Base-by-base conservation (phyloP, 2,797 vertebrate species). In the Cyclopterus lumpus region DNA sequence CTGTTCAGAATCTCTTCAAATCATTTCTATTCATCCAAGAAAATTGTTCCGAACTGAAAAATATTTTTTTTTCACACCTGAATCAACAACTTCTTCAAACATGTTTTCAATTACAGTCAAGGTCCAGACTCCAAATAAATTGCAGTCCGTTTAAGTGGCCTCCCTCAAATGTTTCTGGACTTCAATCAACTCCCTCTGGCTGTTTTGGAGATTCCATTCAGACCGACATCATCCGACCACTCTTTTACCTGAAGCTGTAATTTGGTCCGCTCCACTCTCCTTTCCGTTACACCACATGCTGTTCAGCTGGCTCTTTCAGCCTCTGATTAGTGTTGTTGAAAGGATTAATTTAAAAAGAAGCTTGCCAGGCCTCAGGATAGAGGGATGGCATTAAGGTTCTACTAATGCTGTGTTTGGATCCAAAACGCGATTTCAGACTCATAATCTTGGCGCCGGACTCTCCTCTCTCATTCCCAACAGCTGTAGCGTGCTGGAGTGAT, bases 311-410 rank as follows among this genome's bases (percentile, higher is more conserved):
- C 87, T 87, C 77, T 49, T 77, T 60, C 81, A 74, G 69, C 73
- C 69, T 77, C 84, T 82, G 87, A 91, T 90, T 86, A 90, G 85
- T 74, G 83, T 74, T 69, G 75, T 86, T 88, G 84, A 91, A 90
- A 88, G 78, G 85, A 86, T 89, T 91, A 77, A 82, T 86, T 87
- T 88, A 89, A 87, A 91, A 91, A 90, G 74, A 71, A 81, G 78
- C 81, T 87, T 69, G 64, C 67, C 74, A 80, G 84, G 86, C 89
- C 77, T 82, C 72, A 0, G 81, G 85, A 65, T 81, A 70, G 51
- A 83, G 65, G 77, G 74, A 88, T 72, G 79, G 84, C 84, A 91
- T 92, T 83, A 86, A 91, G 80, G 86, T 89, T 87, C 78, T 34
- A 59, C 79, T 89, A 89, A 92, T 79, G 70, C 83, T 88, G 81